Conservation (phyloP, 2,888 invertebrate species). For the Ichneumoninae sp. region DNA sequence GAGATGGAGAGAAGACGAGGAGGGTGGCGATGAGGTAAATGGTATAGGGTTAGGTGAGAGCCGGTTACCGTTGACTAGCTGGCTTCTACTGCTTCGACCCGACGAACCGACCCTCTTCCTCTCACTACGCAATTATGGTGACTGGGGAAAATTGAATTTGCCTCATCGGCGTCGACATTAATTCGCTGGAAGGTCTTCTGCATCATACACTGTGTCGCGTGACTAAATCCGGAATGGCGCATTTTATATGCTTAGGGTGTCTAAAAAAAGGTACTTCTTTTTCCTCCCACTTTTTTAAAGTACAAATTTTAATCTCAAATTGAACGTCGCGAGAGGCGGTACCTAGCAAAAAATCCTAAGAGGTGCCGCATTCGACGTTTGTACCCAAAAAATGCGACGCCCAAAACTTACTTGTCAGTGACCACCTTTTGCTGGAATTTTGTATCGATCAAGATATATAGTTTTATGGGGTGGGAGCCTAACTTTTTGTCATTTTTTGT, state of each 20-base stretch:
- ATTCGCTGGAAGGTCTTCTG: not conserved
- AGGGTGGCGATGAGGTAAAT: constrained; percentile 61
- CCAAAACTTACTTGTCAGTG: too few species aligned
- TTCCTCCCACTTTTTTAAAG: too few species aligned
- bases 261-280: too few species aligned
- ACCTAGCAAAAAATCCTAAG: too few species aligned
- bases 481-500: too few species aligned
- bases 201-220: not conserved
- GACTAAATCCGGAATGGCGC: not conserved
- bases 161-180: constrained; percentile 64
- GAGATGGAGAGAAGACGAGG: constrained; percentile 45
- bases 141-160: constrained; percentile 67
- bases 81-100: constrained; percentile 39
- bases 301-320: too few species aligned
- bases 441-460: too few species aligned
- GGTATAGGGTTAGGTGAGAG: constrained; percentile 45
- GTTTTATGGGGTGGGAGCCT: too few species aligned
- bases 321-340: too few species aligned
- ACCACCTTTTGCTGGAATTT: too few species aligned
- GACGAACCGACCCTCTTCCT: constrained; percentile 49
- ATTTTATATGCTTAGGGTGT: not conserved
- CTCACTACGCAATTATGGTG: constrained; percentile 64
- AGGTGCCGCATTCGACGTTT: too few species aligned
- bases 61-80: constrained; percentile 34
- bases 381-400: too few species aligned